These are phyloP conservation scores for Diadegma fenestrale DNA, from an alignment of 2,888 invertebrate genomes.

Conservation along the genomic window DNA sequence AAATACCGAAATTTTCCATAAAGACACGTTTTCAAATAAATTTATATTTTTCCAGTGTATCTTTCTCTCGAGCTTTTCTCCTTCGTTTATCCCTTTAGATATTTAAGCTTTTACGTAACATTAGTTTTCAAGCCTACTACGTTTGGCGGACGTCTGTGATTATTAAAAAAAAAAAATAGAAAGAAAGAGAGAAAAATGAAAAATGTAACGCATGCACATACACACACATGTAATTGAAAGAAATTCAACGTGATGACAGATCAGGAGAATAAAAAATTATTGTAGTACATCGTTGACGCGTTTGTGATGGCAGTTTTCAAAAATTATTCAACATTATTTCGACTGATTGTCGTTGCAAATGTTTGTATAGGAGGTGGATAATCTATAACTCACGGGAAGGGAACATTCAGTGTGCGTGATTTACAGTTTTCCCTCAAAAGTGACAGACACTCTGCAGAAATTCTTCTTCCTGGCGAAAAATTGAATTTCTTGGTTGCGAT, in stretches of 20 bases:
- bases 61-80: slow-evolving; percentile 55
- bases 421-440: too few relatives aligned
- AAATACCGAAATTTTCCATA: not conserved
- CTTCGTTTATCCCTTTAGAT: slow-evolving; percentile 56
- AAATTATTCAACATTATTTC: slow-evolving; percentile 61
- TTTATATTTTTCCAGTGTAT: slow-evolving; percentile 22
- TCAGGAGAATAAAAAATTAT: slow-evolving; percentile 38
- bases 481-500: too few relatives aligned
- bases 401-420: not conserved
- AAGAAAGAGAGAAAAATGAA: slow-evolving; percentile 38
- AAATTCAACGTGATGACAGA: slow-evolving; percentile 18
- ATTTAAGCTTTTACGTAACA: slow-evolving; percentile 70
- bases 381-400: slow-evolving; percentile 49
- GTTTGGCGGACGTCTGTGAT: slow-evolving; percentile 80
- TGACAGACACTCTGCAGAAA: too few relatives aligned
- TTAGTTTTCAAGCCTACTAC: slow-evolving; percentile 77
- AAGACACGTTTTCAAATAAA: not conserved
- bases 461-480: too few relatives aligned
- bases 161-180: slow-evolving; percentile 63
- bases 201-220: slow-evolving; percentile 32
- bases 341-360: slow-evolving; percentile 47
- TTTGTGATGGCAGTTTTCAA: slow-evolving; percentile 59
- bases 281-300: slow-evolving; percentile 61
- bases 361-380: slow-evolving; percentile 56
- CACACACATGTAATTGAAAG: slow-evolving; percentile 11